Conservation (phyloP, 2,797 vertebrate genomes). For the Australoheros facetus region DNA sequence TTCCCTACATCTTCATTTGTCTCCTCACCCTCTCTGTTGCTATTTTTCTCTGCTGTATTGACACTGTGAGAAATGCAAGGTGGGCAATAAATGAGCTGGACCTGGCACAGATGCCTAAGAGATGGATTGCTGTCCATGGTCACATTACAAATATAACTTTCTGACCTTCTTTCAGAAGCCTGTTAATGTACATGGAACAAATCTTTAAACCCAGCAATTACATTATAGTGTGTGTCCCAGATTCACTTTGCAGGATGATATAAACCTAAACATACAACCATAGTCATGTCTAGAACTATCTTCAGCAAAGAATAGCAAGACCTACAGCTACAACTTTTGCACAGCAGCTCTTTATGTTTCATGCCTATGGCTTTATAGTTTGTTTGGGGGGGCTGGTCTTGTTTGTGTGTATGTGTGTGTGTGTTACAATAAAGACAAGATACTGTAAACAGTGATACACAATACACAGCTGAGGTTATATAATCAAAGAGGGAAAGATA, state of each 20-base stretch:
- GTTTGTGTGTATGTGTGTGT: not conserved
- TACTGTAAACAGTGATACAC: not conserved
- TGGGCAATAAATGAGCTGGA: constrained; percentile 70
- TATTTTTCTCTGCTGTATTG: constrained; percentile 56
- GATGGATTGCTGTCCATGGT: constrained; percentile 30
- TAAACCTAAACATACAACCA: not conserved
- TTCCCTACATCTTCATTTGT: constrained; percentile 31
- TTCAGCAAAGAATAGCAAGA: not conserved
- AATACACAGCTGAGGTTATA: not conserved
- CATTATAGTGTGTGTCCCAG: not conserved
- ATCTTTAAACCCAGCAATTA: not conserved
- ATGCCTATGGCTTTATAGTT: not conserved
- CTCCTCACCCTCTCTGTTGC: constrained; percentile 30
- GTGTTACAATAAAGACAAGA: not conserved
- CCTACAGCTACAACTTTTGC: not conserved
- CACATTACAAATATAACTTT: constrained; percentile 34
- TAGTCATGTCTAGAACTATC: not conserved
- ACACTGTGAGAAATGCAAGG: constrained; percentile 66
- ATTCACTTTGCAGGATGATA: not conserved
- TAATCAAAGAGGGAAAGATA: constrained; percentile 10
- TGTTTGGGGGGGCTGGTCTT: not conserved
- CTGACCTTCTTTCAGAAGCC: constrained; percentile 34
- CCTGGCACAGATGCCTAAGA: constrained; percentile 48
- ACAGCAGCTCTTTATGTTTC: not conserved
- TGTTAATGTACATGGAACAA: not conserved